Evolutionary conservation across 2,797 vertebrate species (phyloP).

Genomic region (Caiman crocodilus): DNA sequence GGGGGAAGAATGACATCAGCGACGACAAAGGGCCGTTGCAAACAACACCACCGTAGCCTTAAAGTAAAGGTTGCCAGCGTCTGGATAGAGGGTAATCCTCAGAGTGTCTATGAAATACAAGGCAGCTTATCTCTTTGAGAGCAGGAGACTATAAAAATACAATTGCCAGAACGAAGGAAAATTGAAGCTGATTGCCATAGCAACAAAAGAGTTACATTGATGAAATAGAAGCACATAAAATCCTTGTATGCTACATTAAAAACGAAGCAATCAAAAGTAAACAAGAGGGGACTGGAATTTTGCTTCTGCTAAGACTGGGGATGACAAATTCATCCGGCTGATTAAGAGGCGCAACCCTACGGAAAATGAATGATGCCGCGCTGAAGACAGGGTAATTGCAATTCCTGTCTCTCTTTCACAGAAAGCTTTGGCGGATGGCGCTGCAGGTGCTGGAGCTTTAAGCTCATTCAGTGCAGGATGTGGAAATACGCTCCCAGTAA

Average conservation of each 20-base stretch:
- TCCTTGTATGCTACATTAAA: conserved; percentile 79
- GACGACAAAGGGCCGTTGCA: conserved; percentile 66
- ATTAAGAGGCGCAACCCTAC: conserved; percentile 29
- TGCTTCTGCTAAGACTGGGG: conserved; percentile 56
- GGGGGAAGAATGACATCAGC: conserved; percentile 75
- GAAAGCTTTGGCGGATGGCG: background rate
- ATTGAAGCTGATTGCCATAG: conserved; percentile 86
- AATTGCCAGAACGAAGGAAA: conserved; percentile 83
- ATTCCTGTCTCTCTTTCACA: background rate
- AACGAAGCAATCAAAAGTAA: conserved; percentile 81
- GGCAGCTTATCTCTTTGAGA: conserved; percentile 83
- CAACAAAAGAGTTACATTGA: conserved; percentile 85
- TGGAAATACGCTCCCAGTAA: background rate
- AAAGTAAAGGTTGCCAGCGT: conserved; percentile 75
- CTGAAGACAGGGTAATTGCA: background rate
- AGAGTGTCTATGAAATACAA: conserved; percentile 77
- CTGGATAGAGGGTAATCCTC: conserved; percentile 75
- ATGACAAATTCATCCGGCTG: conserved; percentile 52
- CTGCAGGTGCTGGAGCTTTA: background rate
- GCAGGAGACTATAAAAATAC: conserved; percentile 85
- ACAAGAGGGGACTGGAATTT: conserved; percentile 70
- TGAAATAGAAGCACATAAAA: conserved; percentile 83
- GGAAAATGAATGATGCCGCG: background rate
- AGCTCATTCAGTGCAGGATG: background rate
- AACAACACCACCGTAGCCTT: conserved; percentile 66